A percentile compares a stretch with the other conserved stretches of the same genome.
phyloP scores from a whole-genome alignment of 35 echinoderm and acorn worm genomes.

The Holothuria glaberrima region DNA sequence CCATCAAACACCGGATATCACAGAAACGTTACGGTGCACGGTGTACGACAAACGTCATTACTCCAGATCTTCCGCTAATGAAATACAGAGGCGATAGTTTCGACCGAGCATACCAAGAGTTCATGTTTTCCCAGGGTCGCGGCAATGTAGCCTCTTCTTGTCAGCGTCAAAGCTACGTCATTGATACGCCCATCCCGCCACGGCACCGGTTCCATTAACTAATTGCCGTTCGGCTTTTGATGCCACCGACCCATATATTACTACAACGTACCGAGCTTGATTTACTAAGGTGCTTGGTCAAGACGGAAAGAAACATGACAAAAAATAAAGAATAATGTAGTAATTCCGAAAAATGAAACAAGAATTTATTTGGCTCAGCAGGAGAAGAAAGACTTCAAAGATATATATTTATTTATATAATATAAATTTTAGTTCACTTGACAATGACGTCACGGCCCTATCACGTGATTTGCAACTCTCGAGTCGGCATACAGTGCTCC shows the following conservation, averaged over 20 bases:
- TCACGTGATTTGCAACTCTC: no score
- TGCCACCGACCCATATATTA: conserved; percentile 48
- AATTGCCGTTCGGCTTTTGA: conserved; percentile 38
- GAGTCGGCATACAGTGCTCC: no score
- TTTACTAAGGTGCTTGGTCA: conserved; percentile 4
- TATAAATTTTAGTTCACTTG: conserved; percentile 20
- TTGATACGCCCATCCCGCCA: conserved; percentile 31
- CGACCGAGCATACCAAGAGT: not conserved
- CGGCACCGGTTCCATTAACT: conserved; percentile 42
- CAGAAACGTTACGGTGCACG: no score
- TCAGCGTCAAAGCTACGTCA: conserved; percentile 12
- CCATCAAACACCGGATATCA: no score
- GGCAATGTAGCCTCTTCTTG: not conserved
- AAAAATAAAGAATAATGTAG: not conserved
- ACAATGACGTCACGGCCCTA: conserved; percentile 11
- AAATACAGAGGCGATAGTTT: no score
- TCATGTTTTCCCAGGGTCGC: not conserved
- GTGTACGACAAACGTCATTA: no score
- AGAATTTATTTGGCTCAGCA: conserved; percentile 45
- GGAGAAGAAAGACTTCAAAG: conserved; percentile 40
- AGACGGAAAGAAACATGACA: not conserved
- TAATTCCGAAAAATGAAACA: conserved; percentile 30
- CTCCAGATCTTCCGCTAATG: no score
- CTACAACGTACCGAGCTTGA: conserved; percentile 8
- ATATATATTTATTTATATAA: conserved; percentile 46